Conservation (phyloP, 2,888 invertebrate genomes). For the Cepaea hortensis region DNA sequence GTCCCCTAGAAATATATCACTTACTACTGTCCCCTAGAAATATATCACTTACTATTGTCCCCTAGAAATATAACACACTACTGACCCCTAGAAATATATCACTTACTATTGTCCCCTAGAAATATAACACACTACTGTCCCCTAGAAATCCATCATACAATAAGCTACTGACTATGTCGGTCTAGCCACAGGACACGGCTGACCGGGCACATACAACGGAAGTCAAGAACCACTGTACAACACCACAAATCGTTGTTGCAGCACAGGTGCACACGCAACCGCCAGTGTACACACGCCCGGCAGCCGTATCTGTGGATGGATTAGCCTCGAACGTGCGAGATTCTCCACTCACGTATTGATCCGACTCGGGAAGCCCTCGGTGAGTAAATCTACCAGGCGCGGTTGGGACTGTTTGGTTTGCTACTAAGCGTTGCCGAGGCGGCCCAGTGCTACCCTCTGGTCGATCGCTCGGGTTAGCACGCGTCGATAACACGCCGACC, state of each 20-base stretch:
- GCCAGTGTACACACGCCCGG: background rate
- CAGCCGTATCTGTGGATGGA: background rate
- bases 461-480: background rate
- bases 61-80: too few species aligned
- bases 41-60: too few species aligned
- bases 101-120: too few species aligned
- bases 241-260: background rate
- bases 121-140: too few species aligned
- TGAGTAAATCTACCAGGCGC: conserved; percentile 6
- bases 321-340: conserved; percentile 1
- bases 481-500: background rate
- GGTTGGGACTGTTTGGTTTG: background rate
- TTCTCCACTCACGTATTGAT: conserved; percentile 1
- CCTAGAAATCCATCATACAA: too few species aligned
- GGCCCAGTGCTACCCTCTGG: background rate
- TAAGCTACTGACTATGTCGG: too few species aligned
- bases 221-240: background rate
- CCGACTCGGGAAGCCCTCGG: conserved; percentile 8
- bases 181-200: too few species aligned
- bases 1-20: too few species aligned
- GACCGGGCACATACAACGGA: too few species aligned
- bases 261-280: conserved; percentile 10
- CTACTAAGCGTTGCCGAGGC: background rate
- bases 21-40: too few species aligned
- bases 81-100: too few species aligned